Percentiles rank a stretch among this genome's conserved stretches.
phyloP scores from a whole-genome alignment of 2,888 invertebrate genomes.

The Drosophila pseudotalamancana region DNA sequence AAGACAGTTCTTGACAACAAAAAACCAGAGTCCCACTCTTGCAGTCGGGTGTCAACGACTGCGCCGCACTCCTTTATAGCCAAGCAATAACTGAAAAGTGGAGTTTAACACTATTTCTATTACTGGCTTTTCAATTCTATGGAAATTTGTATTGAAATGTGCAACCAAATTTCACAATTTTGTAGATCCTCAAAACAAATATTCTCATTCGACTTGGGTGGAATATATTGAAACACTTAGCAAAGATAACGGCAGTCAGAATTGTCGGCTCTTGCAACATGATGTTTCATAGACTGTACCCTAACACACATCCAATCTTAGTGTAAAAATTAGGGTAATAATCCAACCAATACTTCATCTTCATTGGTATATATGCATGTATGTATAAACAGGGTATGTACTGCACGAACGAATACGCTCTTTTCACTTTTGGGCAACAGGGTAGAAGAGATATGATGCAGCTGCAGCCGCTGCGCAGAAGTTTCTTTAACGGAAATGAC shows the following conservation, averaged over 20 bases:
- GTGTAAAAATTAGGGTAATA: no score
- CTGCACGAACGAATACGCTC: neutral
- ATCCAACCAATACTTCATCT: no score
- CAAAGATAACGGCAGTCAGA: no score
- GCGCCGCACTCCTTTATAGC: neutral
- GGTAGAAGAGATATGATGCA: conserved; percentile 4
- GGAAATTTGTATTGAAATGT: no score
- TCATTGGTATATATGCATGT: neutral
- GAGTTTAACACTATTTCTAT: neutral
- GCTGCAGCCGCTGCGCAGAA: conserved; percentile 9
- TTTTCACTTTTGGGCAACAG: neutral
- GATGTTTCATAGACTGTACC: no score
- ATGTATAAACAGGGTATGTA: neutral
- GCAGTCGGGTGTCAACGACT: neutral
- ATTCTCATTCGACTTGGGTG: no score
- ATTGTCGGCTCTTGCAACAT: no score
- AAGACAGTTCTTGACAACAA: conserved; percentile 32
- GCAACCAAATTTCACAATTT: no score
- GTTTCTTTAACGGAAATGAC: conserved; percentile 61
- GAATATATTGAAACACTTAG: no score
- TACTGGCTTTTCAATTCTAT: no score
- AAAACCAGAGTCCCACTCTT: neutral
- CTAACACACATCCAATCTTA: no score
- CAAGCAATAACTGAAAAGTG: neutral
- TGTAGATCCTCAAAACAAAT: no score